These are phyloP conservation scores for Argentina silus DNA, from an alignment of 2,797 vertebrate genomes.

Conservation along the genomic window DNA sequence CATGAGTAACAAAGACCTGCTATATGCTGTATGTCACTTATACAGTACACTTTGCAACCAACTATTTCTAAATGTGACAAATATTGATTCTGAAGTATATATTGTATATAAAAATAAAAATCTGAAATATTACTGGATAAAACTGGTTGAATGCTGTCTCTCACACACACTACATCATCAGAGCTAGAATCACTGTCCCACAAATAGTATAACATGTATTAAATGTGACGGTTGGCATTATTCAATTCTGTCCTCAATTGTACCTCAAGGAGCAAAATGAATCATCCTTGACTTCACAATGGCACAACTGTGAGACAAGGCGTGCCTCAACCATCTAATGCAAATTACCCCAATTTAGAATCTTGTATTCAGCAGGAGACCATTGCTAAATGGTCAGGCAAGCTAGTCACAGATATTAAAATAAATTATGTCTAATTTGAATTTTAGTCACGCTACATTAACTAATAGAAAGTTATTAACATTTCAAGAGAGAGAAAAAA, in stretches of 20 bases:
- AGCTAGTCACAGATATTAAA: slow-evolving; percentile 99
- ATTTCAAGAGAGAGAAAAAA: slow-evolving; percentile 97
- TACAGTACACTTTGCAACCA: neutral
- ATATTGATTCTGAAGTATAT: neutral
- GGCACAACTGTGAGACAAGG: slow-evolving; percentile 87
- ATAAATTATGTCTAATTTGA: slow-evolving; percentile 99
- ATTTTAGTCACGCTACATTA: slow-evolving; percentile 99
- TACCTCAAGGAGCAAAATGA: slow-evolving; percentile 70
- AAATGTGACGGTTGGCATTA: slow-evolving; percentile 64
- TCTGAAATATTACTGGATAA: slow-evolving; percentile 1
- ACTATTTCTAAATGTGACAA: neutral
- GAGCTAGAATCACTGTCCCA: slow-evolving; percentile 22
- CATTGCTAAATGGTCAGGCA: slow-evolving; percentile 98
- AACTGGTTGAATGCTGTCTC: neutral
- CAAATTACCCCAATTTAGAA: slow-evolving; percentile 98
- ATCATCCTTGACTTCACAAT: slow-evolving; percentile 89
- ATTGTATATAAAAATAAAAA: neutral
- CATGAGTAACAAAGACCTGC: neutral
- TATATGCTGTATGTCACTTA: neutral
- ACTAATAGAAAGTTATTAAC: slow-evolving; percentile 99
- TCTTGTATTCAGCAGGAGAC: slow-evolving; percentile 97
- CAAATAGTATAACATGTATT: slow-evolving; percentile 51
- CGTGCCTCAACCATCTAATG: slow-evolving; percentile 89
- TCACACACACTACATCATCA: slow-evolving; percentile 7
- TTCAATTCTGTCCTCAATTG: slow-evolving; percentile 68